Conservation (phyloP, 2,888 invertebrate species). For the Ochropleura plecta region DNA sequence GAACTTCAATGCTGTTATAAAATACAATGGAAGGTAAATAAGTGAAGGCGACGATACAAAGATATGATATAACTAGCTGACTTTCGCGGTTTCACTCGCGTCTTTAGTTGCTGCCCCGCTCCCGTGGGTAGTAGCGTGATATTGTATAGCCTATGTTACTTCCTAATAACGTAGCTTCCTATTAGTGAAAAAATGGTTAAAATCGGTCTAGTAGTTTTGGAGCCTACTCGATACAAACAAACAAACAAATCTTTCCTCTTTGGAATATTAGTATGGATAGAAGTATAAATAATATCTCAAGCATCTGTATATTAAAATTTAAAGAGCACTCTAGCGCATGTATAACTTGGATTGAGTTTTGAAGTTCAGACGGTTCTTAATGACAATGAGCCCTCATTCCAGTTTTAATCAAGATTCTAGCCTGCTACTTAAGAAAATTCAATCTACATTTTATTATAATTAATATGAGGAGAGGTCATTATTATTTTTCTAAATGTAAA, state of each 20-base stretch:
- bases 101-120: too few species aligned
- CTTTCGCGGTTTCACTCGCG: too few species aligned
- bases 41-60: conserved; percentile 10
- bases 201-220: too few species aligned
- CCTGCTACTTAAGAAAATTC: conserved; percentile 8
- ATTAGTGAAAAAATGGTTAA: too few species aligned
- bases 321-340: conserved; percentile 37
- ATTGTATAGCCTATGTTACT: too few species aligned
- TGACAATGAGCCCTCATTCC: conserved; percentile 69
- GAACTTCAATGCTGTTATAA: conserved; percentile 35
- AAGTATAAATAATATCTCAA: conserved; percentile 8
- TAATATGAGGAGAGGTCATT: not conserved
- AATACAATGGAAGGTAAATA: conserved; percentile 25
- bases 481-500: not conserved
- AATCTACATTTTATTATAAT: conserved; percentile 12
- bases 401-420: conserved; percentile 54
- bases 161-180: too few species aligned
- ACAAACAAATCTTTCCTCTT: too few species aligned
- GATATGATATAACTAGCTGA: not conserved
- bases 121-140: too few species aligned
- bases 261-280: too few species aligned
- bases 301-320: conserved; percentile 38
- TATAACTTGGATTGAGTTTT: conserved; percentile 34
- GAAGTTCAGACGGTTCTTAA: conserved; percentile 60
- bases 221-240: too few species aligned